phyloP scores from a whole-genome alignment of 2,113 vertebrate species.

The Puffinus mauretanicus region DNA sequence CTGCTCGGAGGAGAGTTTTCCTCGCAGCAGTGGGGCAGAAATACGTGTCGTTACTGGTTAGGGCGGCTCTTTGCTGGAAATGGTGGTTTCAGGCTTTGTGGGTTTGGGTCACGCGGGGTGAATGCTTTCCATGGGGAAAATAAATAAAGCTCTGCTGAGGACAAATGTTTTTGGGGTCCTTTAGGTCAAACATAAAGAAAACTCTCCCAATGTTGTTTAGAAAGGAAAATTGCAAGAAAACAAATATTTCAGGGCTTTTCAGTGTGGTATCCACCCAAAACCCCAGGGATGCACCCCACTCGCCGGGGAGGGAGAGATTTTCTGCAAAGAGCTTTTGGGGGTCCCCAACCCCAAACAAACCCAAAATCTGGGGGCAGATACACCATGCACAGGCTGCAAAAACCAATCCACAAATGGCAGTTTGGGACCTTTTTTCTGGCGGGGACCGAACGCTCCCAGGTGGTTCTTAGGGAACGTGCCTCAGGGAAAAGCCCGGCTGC shows the following conservation, averaged over 20 bases:
- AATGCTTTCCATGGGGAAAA: not conserved
- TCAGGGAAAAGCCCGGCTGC: not conserved
- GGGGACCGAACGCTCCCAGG: not conserved
- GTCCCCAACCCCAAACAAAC: not conserved
- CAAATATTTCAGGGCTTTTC: not conserved
- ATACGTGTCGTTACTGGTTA: not conserved
- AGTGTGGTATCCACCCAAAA: not conserved
- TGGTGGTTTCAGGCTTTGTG: not conserved
- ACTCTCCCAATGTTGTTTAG: not conserved
- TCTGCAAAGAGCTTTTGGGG: not conserved
- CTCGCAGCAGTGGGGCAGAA: not conserved
- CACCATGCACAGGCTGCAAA: not conserved
- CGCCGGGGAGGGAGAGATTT: not conserved
- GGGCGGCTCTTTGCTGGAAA: not conserved
- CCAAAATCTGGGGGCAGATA: not conserved
- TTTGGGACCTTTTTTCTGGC: not conserved
- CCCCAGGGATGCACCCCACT: fast-evolving
- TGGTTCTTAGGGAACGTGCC: not conserved
- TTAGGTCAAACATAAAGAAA: not conserved
- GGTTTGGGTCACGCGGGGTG: not conserved
- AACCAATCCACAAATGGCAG: not conserved
- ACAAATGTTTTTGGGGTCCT: not conserved
- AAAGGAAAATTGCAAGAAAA: not conserved
- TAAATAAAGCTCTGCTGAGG: not conserved
- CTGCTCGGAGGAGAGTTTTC: not conserved